A percentile compares a stretch with the other conserved stretches of the same genome.
phyloP scores from a whole-genome alignment of 2,797 vertebrate species.

The Argentina silus region DNA sequence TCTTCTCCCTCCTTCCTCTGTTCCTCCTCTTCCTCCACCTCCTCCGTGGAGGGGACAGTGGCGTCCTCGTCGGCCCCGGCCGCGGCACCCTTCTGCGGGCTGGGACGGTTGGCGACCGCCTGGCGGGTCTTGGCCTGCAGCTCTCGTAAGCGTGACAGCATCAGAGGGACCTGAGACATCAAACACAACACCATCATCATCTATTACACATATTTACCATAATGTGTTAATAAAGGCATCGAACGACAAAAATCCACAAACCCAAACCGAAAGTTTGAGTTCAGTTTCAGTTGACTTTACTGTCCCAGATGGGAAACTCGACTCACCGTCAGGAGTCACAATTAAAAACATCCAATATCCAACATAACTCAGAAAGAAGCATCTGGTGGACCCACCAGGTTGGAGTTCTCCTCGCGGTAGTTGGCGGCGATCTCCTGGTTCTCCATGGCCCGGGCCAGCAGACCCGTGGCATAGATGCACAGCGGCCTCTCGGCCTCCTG shows the following conservation, averaged over 20 bases:
- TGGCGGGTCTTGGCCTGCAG: conserved; percentile 76
- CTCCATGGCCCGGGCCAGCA: conserved; percentile 93
- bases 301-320: no score
- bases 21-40: not conserved
- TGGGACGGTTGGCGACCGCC: not conserved
- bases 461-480: conserved; percentile 87
- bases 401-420: conserved; percentile 90
- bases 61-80: no score
- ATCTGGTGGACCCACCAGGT: conserved; percentile 77
- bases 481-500: conserved; percentile 87
- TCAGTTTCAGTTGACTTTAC: no score
- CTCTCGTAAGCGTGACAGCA: conserved; percentile 86
- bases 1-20: conserved; percentile 7
- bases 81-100: not conserved
- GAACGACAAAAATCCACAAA: no score
- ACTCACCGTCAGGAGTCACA: no score
- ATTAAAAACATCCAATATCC: no score
- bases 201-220: no score
- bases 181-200: not conserved
- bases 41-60: not conserved
- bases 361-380: no score
- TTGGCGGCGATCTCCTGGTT: conserved; percentile 94
- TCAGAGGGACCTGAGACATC: conserved; percentile 85
- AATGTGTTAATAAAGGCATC: not conserved
- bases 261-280: not conserved